Conservation (phyloP, 2,888 invertebrate species). For the Platerodrilus igneus region DNA sequence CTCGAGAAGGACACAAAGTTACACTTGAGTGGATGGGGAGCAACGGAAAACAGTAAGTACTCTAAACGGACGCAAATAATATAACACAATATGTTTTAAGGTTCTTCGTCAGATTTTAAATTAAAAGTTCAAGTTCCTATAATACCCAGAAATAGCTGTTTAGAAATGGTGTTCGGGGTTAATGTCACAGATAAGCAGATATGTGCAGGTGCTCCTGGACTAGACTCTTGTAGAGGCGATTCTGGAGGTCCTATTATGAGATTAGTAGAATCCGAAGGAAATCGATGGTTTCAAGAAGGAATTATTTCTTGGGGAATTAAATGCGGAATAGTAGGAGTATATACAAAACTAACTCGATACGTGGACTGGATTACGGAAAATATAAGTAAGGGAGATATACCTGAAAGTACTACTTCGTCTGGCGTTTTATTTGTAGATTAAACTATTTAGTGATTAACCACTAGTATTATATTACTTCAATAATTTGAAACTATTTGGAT, state of each 20-base stretch:
- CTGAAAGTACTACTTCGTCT: no score
- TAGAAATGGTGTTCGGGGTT: no score
- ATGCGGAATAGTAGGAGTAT: conserved; percentile 68
- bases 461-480: no score
- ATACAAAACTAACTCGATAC: conserved; percentile 65
- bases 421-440: no score
- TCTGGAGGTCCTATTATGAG: conserved; percentile 73
- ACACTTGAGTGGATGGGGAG: no score
- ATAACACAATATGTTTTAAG: background rate
- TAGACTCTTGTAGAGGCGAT: conserved; percentile 71
- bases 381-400: no score
- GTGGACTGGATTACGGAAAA: conserved; percentile 67
- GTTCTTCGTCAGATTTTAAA: background rate
- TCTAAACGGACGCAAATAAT: background rate
- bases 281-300: conserved; percentile 47
- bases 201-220: conserved; percentile 64
- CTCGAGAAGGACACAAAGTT: no score
- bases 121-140: background rate
- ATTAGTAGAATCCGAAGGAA: no score
- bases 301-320: conserved; percentile 85
- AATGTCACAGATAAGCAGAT: conserved; percentile 54
- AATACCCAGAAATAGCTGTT: no score
- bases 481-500: no score
- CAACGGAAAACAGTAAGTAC: background rate
- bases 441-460: no score